Percentiles rank a stretch among this genome's conserved stretches.
Conservation (phyloP, 2,888 invertebrate species). For the Cheiracanthium punctorium region DNA sequence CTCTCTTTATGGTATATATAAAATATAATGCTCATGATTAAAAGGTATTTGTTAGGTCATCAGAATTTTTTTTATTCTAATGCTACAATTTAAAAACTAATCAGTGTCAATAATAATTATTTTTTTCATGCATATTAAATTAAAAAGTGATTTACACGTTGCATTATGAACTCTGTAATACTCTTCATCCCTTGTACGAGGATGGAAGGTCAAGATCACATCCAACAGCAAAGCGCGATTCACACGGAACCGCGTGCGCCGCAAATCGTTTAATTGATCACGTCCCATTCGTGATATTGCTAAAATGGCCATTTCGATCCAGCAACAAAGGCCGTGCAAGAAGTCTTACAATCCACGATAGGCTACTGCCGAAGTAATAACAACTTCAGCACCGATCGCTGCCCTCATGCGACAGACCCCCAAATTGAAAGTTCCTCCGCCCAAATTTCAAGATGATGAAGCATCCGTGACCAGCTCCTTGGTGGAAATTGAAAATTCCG, state of each 20-base stretch:
- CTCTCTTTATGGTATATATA: too few species aligned
- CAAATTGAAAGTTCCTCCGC: constrained; percentile 10
- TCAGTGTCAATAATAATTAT: too few species aligned
- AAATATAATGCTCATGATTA: too few species aligned
- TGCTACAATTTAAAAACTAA: too few species aligned
- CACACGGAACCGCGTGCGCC: not conserved
- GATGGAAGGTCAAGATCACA: not conserved
- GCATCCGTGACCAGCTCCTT: constrained; percentile 48
- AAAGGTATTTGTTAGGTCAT: too few species aligned
- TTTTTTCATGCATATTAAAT: too few species aligned
- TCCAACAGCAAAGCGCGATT: not conserved
- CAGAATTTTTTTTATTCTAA: too few species aligned
- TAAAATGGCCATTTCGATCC: not conserved
- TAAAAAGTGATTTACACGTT: too few species aligned
- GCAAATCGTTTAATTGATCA: constrained; percentile 13
- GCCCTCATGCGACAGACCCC: constrained; percentile 16
- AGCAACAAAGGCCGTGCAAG: constrained; percentile 18
- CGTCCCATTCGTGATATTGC: constrained; percentile 1
- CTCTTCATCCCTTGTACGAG: too few species aligned
- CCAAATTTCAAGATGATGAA: constrained; percentile 17
- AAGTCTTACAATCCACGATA: not conserved
- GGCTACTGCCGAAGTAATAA: constrained; percentile 24
- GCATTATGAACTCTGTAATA: too few species aligned
- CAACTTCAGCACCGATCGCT: constrained; percentile 4
- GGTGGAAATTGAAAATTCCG: constrained; percentile 46